These are phyloP conservation scores for Cotesia glomerata DNA, from an alignment of 1,140 invertebrate genomes.

Conservation along the genomic window DNA sequence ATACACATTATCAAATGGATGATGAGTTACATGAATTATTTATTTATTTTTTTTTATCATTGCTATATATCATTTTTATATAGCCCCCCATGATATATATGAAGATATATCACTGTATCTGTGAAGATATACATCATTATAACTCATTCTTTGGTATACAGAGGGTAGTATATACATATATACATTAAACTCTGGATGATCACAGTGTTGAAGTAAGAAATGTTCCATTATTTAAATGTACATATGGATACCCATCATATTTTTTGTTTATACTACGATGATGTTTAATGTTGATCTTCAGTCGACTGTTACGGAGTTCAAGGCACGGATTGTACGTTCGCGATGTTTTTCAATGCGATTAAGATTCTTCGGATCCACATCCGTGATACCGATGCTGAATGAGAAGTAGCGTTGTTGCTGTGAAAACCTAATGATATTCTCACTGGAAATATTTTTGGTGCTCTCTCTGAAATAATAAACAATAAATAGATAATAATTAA, in stretches of 20 bases:
- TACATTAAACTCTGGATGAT: too few species aligned
- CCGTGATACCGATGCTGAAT: constrained; percentile 60
- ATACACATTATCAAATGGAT: too few species aligned
- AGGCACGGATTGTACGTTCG: constrained; percentile 45
- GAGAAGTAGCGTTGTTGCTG: constrained; percentile 50
- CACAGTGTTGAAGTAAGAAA: background rate
- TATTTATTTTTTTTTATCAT: too few species aligned
- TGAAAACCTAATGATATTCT: constrained; percentile 50
- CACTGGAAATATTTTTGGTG: constrained; percentile 15
- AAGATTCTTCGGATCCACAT: constrained; percentile 66
- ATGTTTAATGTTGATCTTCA: background rate
- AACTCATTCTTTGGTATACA: too few species aligned
- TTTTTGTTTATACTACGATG: background rate
- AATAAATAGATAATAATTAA: background rate
- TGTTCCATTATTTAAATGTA: background rate
- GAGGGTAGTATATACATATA: too few species aligned
- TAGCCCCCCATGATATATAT: too few species aligned
- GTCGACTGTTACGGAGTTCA: constrained; percentile 13
- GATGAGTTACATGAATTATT: too few species aligned
- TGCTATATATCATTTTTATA: too few species aligned
- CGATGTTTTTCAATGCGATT: constrained; percentile 64
- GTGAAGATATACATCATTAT: too few species aligned
- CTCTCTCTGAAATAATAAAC: constrained; percentile 43
- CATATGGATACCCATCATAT: background rate
- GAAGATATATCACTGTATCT: too few species aligned